Evolutionary conservation across 2,797 vertebrate genomes (phyloP), one percentile per base, ranked within the genome.

Genomic region (Euphonia xanthogaster): DNA sequence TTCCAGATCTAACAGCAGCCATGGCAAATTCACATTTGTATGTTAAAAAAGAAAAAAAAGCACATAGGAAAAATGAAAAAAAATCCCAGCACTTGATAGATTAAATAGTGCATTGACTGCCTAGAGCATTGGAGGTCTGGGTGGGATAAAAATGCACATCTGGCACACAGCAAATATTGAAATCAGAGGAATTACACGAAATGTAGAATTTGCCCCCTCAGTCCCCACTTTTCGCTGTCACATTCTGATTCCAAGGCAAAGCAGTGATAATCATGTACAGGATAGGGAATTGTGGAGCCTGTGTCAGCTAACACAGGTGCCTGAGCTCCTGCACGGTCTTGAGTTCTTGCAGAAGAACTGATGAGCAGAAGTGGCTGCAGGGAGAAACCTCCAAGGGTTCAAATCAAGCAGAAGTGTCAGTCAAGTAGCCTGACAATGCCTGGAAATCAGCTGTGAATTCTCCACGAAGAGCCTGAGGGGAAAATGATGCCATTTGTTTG

Each of bases 401-500:
- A 86, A 96, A 97, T 98, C 96, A 96, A 77, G 63, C 73, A 88
- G 86, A 93, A 96, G 88, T 96, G 96, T 96, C 97, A 97, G 91
- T 95, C 90, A 97, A 97, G 95, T 86, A 94, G 88, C 82, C 89
- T 22, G 73, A 95, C 79, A 19, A 93, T 93, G 83, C 96, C 44
- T 77, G 96, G 78, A 96, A 98, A 98, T 97, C 97, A 97, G 86
- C 93, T 94, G 89, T 48, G 96, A 95, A 97, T 97, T 95, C 75
- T 77, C 84, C 78, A 62, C 73, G 94, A 96, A 81, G 93, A 95
- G 60, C 19, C 12, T 24, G 76, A 53, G 27, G 88, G 94, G 85
- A 91, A 95, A 97, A 97, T 65, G 94, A 95, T 93, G 91, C 96
- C 96, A 88, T 97, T 97, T 98, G 97, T 98, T 98, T 98, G 97